These are phyloP conservation scores for Adoxophyes honmai DNA, from an alignment of 1,140 invertebrate species.

Conservation along the genomic window DNA sequence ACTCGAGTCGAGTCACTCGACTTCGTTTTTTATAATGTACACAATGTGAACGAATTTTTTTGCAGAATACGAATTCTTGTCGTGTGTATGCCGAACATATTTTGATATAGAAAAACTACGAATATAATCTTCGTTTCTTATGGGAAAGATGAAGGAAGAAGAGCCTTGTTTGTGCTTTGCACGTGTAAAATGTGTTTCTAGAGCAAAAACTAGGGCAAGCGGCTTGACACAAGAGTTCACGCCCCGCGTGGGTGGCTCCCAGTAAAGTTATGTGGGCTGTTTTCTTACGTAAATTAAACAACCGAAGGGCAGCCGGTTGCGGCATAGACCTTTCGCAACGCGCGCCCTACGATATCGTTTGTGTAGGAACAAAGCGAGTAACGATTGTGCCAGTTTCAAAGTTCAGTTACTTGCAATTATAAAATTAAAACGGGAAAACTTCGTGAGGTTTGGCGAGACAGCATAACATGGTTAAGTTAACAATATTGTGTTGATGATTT, in stretches of 20 bases:
- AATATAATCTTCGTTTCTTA: too few relatives aligned
- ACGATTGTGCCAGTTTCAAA: background rate
- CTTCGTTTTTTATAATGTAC: too few relatives aligned
- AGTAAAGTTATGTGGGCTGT: constrained; percentile 44
- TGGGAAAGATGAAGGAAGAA: constrained; percentile 2
- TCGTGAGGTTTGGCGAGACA: too few relatives aligned
- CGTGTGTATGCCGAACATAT: too few relatives aligned
- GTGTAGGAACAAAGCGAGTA: constrained; percentile 14
- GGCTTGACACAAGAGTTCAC: constrained; percentile 60
- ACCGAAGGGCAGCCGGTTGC: constrained; percentile 65
- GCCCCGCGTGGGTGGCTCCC: constrained; percentile 53
- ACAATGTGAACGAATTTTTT: too few relatives aligned
- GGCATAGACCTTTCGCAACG: constrained; percentile 49
- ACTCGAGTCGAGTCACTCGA: too few relatives aligned
- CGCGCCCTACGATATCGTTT: constrained; percentile 36
- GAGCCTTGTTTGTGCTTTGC: constrained; percentile 18
- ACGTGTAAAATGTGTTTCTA: constrained; percentile 35
- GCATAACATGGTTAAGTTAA: too few relatives aligned
- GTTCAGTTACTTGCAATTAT: background rate
- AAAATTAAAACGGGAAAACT: too few relatives aligned
- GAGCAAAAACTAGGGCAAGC: constrained; percentile 56
- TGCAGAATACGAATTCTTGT: too few relatives aligned
- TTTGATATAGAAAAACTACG: too few relatives aligned
- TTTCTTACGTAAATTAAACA: constrained; percentile 61
- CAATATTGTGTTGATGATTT: too few relatives aligned